Percentiles rank a stretch among this genome's conserved stretches.
phyloP scores from a whole-genome alignment of 92 coral and sea anemone genomes.

The Phymanthus crucifer region DNA sequence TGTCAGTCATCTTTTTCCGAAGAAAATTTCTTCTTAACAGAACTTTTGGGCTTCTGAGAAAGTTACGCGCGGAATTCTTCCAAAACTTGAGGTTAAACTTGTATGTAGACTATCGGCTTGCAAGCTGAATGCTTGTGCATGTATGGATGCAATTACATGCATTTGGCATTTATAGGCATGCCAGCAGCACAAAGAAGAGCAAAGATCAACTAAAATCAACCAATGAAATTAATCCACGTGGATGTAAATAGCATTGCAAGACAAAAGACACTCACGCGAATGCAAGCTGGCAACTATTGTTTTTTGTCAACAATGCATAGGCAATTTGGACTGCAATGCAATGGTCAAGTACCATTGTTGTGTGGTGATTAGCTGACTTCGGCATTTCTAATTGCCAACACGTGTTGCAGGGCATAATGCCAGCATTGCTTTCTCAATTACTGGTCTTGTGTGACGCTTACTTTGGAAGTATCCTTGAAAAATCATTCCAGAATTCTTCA shows the following conservation, averaged over 20 bases:
- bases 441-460: not conserved
- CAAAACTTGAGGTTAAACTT: too few species aligned
- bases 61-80: not conserved
- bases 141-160: not conserved
- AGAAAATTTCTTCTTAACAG: not conserved
- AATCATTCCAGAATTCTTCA: not conserved
- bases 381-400: not conserved
- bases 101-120: not conserved
- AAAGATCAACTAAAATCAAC: not conserved
- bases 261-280: slow-evolving; percentile 37
- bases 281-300: not conserved
- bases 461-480: not conserved
- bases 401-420: not conserved
- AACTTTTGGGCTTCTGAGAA: not conserved
- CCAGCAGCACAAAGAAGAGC: not conserved
- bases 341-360: not conserved
- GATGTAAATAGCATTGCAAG: slow-evolving; percentile 2
- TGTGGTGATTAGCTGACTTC: slow-evolving; percentile 2
- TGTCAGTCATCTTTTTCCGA: slow-evolving; percentile 5
- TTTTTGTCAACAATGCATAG: slow-evolving; percentile 10
- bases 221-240: slow-evolving; percentile 6
- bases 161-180: not conserved
- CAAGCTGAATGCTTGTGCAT: not conserved
- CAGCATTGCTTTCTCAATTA: not conserved
- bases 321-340: slow-evolving; percentile 31